Evolutionary conservation across 2,888 invertebrate species (phyloP).

Genomic region (Malacosoma neustria): DNA sequence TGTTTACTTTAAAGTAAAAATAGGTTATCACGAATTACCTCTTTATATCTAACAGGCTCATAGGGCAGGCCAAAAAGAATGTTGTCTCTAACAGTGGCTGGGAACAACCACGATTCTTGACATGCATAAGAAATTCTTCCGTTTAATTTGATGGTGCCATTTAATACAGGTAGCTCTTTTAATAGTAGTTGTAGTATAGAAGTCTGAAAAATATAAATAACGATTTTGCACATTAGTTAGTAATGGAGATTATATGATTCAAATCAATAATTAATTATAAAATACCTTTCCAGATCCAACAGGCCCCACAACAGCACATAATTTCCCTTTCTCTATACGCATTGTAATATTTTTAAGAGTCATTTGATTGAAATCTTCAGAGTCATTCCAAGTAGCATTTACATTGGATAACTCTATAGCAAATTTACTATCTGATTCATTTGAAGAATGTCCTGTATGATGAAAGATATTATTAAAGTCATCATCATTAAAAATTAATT

Average conservation of each 20-base stretch:
- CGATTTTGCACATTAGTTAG: too few species aligned
- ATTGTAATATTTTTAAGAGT: slow-evolving; percentile 74
- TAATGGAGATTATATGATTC: too few species aligned
- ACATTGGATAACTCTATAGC: slow-evolving; percentile 40
- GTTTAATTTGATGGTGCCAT: slow-evolving; percentile 76
- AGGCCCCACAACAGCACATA: slow-evolving; percentile 89
- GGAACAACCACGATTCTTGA: slow-evolving; percentile 90
- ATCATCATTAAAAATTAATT: too few species aligned
- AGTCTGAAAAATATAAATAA: slow-evolving; percentile 54
- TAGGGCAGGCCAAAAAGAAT: slow-evolving; percentile 85
- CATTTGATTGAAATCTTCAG: slow-evolving; percentile 43
- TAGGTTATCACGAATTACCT: too few species aligned
- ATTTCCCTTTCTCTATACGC: slow-evolving; percentile 72
- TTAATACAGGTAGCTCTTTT: slow-evolving; percentile 77
- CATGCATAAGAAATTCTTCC: slow-evolving; percentile 83
- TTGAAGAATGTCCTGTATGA: neutral
- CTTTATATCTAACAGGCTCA: slow-evolving; percentile 76
- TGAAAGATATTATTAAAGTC: too few species aligned
- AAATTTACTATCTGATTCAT: slow-evolving; percentile 24
- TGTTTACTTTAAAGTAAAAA: too few species aligned
- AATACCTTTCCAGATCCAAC: slow-evolving; percentile 87
- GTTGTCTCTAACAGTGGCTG: slow-evolving; percentile 85
- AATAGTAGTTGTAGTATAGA: slow-evolving; percentile 80
- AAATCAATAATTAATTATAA: too few species aligned
- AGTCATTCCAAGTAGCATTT: slow-evolving; percentile 48